Base-by-base conservation (phyloP, 2,888 invertebrate species). In the Lacanobia wlatinum region DNA sequence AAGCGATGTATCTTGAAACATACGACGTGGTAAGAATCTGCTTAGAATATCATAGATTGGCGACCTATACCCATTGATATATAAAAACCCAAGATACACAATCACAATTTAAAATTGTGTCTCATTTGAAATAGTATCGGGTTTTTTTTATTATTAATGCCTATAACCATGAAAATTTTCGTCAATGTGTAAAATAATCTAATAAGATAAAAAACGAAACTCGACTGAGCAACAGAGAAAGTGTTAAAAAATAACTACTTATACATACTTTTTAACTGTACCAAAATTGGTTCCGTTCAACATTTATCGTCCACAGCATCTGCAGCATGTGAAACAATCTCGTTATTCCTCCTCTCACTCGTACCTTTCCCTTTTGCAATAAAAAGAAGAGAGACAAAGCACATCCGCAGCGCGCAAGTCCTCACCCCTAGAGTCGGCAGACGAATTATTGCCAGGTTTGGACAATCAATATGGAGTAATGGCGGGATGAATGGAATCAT, bases 261-360 rank as follows among this genome's bases (percentile, higher is more conserved):
- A n/a, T n/a, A n/a, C n/a, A n/a, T n/a, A 12, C n/a, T 62, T 40
- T 28, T 16, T 50, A 60, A 68, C 55, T 59, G 40, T 34, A 69
- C 55, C 50, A 69, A 71, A 78, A 76, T 76, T 90, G 89, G 85
- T 85, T 89, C 85, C 61, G 62, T 92, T 78, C 58, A 77, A 80
- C 82, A 90, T 90, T 58, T 50, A n/a, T 78, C 62, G 58, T 82
- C 87, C 92, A 78, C 94, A 94, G 94, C 94, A 93, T 95, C 94
- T 92, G 94, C 93, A 93, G 90, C 92, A 90, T 88, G 91, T 92
- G 94, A 93, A 94, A 92, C 90, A 92, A 93, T 94, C 90, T 89
- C 84, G 82, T 78, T 68, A 50, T 78, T 66, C 62, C 73, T 82
- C 83, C 82, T 92, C 92, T 90, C 92, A 76, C 78, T 93, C 90